Evolutionary conservation across 2,797 vertebrate species (phyloP).

Genomic region (Phalanger gymnotis): DNA sequence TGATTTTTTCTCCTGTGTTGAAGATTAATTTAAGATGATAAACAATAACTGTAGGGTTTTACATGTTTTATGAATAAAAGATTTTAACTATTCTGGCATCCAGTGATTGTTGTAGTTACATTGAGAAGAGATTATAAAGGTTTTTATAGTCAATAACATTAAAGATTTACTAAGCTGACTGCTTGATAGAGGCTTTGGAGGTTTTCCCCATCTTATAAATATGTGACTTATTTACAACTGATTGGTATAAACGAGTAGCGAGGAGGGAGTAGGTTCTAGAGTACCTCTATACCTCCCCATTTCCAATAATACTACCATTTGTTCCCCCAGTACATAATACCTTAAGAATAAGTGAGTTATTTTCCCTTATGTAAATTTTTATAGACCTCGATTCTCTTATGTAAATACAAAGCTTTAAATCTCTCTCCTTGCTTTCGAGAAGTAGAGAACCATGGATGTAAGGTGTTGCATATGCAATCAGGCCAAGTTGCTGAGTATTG

Average conservation of each 20-base stretch:
- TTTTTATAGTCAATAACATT: background rate
- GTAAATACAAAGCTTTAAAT: background rate
- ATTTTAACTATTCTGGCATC: slow-evolving; percentile 15
- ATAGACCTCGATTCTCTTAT: background rate
- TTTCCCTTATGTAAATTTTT: background rate
- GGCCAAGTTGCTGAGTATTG: background rate
- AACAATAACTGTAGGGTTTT: background rate
- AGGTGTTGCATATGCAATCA: background rate
- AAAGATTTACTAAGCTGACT: slow-evolving; percentile 1
- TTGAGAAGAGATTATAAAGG: slow-evolving; percentile 1
- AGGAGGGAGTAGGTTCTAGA: background rate
- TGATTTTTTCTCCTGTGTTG: background rate
- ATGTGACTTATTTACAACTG: background rate
- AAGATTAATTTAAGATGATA: slow-evolving; percentile 26
- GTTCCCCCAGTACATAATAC: background rate
- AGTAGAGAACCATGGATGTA: background rate
- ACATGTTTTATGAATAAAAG: slow-evolving; percentile 21
- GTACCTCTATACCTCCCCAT: background rate
- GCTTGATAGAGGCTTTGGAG: background rate
- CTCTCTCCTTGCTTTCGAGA: background rate
- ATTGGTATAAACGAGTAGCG: background rate
- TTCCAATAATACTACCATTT: background rate
- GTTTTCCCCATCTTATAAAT: background rate
- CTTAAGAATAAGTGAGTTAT: background rate
- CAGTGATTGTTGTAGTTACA: background rate